phyloP scores from a whole-genome alignment of 1,140 invertebrate species.

The Brachystomella parvula region DNA sequence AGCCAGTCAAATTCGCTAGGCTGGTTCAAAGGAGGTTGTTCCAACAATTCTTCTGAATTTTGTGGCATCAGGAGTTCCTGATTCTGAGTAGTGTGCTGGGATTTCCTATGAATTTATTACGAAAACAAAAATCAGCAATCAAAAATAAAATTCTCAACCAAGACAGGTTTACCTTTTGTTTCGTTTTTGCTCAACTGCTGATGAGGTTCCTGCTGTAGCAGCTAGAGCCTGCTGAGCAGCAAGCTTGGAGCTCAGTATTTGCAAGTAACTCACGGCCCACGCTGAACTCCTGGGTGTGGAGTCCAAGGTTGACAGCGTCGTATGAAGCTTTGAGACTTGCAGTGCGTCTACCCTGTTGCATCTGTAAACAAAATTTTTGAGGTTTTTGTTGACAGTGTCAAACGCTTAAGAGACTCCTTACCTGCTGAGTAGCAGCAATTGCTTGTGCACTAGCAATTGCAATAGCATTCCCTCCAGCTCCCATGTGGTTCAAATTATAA shows the following conservation, averaged over 20 bases:
- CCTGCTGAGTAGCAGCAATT: constrained; percentile 90
- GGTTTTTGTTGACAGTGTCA: neutral
- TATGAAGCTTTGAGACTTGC: constrained; percentile 91
- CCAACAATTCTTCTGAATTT: constrained; percentile 38
- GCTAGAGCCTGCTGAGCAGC: constrained; percentile 70
- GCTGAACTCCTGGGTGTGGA: constrained; percentile 52
- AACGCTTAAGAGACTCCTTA: constrained; percentile 40
- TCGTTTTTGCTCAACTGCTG: constrained; percentile 30
- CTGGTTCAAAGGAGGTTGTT: constrained; percentile 42
- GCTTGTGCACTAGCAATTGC: constrained; percentile 91
- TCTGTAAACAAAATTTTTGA: constrained; percentile 47
- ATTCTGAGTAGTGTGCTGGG: constrained; percentile 34
- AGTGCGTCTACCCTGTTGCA: constrained; percentile 87
- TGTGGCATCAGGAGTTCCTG: constrained; percentile 23
- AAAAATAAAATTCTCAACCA: neutral
- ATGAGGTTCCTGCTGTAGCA: constrained; percentile 43
- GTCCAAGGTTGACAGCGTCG: constrained; percentile 64
- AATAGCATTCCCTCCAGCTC: constrained; percentile 74
- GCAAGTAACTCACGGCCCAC: constrained; percentile 62
- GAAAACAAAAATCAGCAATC: neutral
- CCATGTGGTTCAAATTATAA: constrained; percentile 62
- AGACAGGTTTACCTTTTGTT: constrained; percentile 33
- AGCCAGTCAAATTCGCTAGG: constrained; percentile 62
- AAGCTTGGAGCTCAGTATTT: constrained; percentile 27
- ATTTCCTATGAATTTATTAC: constrained; percentile 26